phyloP scores from a whole-genome alignment of 2,888 invertebrate genomes.

The Liopterus haemorrhoidalis region DNA sequence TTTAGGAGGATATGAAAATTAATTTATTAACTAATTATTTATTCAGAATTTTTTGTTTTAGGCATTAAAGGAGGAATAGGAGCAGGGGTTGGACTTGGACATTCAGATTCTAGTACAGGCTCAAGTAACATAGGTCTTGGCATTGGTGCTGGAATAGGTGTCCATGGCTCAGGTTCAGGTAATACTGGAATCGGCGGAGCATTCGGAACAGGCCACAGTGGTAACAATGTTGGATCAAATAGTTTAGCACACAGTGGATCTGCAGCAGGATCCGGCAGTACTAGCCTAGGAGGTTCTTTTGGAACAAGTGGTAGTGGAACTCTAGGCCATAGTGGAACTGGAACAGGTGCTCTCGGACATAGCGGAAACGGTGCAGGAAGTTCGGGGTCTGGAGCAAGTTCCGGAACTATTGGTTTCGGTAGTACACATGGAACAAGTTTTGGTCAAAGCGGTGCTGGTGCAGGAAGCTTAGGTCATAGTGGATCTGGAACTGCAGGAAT shows the following conservation, averaged over 20 bases:
- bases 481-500: constrained; percentile 10
- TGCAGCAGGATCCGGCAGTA: neutral
- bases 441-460: too few relatives aligned
- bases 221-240: neutral
- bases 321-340: constrained; percentile 3
- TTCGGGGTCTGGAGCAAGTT: constrained; percentile 18
- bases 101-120: too few relatives aligned
- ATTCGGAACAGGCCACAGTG: constrained; percentile 1
- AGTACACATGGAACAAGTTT: constrained; percentile 3
- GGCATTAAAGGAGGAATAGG: too few relatives aligned
- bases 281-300: neutral
- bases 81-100: constrained; percentile 11
- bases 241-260: too few relatives aligned
- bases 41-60: too few relatives aligned
- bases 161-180: neutral
- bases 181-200: constrained; percentile 7
- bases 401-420: constrained; percentile 17
- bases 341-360: constrained; percentile 5
- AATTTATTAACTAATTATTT: too few relatives aligned
- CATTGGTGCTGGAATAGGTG: constrained; percentile 18
- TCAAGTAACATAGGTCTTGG: neutral
- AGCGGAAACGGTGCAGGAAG: constrained; percentile 18
- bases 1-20: too few relatives aligned
- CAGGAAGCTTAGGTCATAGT: neutral
- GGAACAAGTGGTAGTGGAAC: constrained; percentile 10